Evolutionary conservation across 2,888 invertebrate genomes (phyloP), one percentile per base, ranked within the genome.

Genomic region (Brachypalpus laphriformis): DNA sequence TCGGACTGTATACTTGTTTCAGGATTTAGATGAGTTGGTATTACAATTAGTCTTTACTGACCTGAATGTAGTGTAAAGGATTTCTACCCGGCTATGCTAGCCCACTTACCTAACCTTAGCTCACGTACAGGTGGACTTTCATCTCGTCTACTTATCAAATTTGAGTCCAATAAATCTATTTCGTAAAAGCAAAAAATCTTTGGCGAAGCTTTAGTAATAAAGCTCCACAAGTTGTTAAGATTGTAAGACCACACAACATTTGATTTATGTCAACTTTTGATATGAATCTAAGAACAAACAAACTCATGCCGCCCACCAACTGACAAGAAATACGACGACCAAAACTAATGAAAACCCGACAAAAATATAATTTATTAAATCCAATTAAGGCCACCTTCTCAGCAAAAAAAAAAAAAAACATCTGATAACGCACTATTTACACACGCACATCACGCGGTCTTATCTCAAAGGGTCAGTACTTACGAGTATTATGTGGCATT

Each of bases 381-480:
- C 56, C 66, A 75, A 74, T 74, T 74, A 61, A 56, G 54, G 74
- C 66, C 71, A 74, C 54, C 72, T 47, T 59, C 57, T 57, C 42
- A 9, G 5, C 22, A 37, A 9, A 49, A 45, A 56, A 31, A 28
- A 22, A 28, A 22, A n/a, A n/a, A n/a, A 25, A 56, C 56, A 63
- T 28, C 76, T 47, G 76, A 77, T 77, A 68, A 68, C 76, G n/a
- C 28, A 3, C 5, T 49, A 4, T 28, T n/a, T 8, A 6, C 63
- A 16, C 42, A 65, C 74, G 61, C 68, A 65, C 49, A n/a, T 25
- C 8, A 40, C 22, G 42, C 65, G 49, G 14, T 70, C 75, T 75
- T 82, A 82, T 71, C 82, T 61, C 56, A 45, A 59, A 75, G 76
- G 82, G 82, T 77, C 82, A 82, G 28, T 63, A 18, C 22, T 45